A percentile compares a stretch with the other conserved stretches of the same genome.
Evolutionary conservation across 1,140 invertebrate species (phyloP).

Genomic region (Ericerus pela): DNA sequence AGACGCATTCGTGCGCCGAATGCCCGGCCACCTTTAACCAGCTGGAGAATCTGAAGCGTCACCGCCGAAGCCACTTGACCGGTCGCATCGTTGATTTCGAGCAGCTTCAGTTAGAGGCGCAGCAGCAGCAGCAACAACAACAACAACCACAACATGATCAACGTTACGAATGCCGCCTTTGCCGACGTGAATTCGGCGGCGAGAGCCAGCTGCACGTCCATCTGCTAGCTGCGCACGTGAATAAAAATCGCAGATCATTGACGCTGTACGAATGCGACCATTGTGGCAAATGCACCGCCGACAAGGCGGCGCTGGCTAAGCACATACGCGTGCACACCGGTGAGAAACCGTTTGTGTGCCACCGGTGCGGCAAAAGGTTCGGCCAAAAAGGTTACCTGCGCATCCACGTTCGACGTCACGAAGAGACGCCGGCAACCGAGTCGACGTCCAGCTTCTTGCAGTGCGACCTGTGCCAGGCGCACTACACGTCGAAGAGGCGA

Average conservation of each 20-base stretch:
- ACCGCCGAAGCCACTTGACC: neutral
- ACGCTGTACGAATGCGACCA: slow-evolving; percentile 13
- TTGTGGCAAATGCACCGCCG: slow-evolving; percentile 13
- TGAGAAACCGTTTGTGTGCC: slow-evolving; percentile 68
- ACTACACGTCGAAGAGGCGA: slow-evolving; percentile 34
- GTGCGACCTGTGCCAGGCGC: slow-evolving; percentile 28
- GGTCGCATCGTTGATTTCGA: neutral
- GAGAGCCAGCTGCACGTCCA: no score
- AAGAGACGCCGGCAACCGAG: slow-evolving; percentile 26
- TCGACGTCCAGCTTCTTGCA: slow-evolving; percentile 24
- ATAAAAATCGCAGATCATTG: neutral
- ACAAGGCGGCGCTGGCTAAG: slow-evolving; percentile 3
- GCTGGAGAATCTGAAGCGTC: neutral
- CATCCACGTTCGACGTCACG: slow-evolving; percentile 43
- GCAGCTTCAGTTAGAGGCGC: no score
- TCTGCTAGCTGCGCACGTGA: neutral
- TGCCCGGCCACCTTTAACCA: neutral
- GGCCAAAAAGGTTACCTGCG: slow-evolving; percentile 86
- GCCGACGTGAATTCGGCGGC: no score
- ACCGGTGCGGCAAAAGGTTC: slow-evolving; percentile 82
- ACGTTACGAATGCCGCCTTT: no score
- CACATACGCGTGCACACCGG: slow-evolving; percentile 13
- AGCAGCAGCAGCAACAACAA: no score
- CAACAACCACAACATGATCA: no score
- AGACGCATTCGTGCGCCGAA: neutral